Conservation (phyloP, 2,113 vertebrate genomes). For the Myiagra hebetior region DNA sequence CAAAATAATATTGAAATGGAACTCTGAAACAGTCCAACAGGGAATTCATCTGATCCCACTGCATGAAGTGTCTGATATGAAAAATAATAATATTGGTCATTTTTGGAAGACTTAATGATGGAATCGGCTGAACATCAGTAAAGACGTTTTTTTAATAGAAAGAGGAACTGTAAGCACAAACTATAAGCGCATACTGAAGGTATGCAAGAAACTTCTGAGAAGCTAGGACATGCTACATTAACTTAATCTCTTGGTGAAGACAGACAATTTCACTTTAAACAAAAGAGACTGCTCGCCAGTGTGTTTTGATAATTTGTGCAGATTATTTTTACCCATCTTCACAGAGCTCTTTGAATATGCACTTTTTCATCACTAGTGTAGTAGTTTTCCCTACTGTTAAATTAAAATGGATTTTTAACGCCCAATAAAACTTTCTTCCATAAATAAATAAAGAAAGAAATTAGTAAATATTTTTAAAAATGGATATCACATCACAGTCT, state of each 20-base stretch:
- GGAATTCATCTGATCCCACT: not conserved
- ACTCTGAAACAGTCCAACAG: not conserved
- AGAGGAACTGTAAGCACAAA: not conserved
- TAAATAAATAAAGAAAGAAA: not conserved
- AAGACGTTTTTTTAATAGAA: not conserved
- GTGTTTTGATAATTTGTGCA: not conserved
- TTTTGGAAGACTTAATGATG: not conserved
- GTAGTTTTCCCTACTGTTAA: not conserved
- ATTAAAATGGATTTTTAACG: not conserved
- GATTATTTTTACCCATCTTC: not conserved
- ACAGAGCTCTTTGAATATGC: not conserved
- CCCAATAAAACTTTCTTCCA: not conserved
- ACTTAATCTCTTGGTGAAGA: not conserved
- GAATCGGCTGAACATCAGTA: fast-evolving
- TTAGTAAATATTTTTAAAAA: not conserved
- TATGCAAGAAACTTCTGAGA: not conserved
- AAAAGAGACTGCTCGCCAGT: not conserved
- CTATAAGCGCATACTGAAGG: not conserved
- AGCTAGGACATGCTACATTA: not conserved
- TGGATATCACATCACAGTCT: not conserved
- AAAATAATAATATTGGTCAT: not conserved
- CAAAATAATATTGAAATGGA: not conserved
- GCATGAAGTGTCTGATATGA: not conserved
- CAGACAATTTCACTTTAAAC: not conserved
- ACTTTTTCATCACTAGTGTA: not conserved